Evolutionary conservation across 1,140 invertebrate species (phyloP), one percentile per base, ranked within the genome.

Genomic region (Bathynomus jamesi): DNA sequence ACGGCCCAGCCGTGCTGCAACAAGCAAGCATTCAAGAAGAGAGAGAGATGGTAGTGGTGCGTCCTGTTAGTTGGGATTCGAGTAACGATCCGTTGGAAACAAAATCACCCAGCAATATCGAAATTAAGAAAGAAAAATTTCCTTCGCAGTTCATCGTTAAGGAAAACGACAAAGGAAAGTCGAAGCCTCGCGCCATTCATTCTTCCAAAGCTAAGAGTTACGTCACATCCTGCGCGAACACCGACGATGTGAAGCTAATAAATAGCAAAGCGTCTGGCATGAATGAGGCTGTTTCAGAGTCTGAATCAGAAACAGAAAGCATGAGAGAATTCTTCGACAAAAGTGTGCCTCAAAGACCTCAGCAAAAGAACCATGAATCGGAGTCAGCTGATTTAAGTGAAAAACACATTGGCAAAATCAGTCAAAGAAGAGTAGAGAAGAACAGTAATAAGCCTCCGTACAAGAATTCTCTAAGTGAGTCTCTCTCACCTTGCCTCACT

Each of bases 401-500:
- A 21, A 53, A 21, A 53, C 40, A 53, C 5, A 17, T 21, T 3
- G 21, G 40, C 40, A 2, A 53, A 5, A 53, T 53, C 21, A 53
- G 40, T 53, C 11, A 53, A 21, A 53, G 21, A 53, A 17, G 11
- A 21, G 5, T 2, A 1, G 11, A 53, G 21, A 21, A 53, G 21
- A 53, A 21, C 21, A 5, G 21, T 1, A 53, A 17, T 17, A 53
- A 53, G 40, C 40, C 40, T 53, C 2, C 2, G 21, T 75, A 75
- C 62, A 70, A 75, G 13, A 68, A 61, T 24, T 65, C 73, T 5
- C 61, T 75, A 4, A 75, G 73, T 65, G 61, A 61, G 40, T 66
- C 69, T 5, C 17, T 75, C 29, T 79, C 82, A 25, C 81, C 81
- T 70, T 70, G 80, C 60, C 78, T 81, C 8, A 65, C 72, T 29